A percentile compares a stretch with the other conserved stretches of the same genome.
These are phyloP conservation scores for Coelinius sp. DNA, from an alignment of 2,888 invertebrate species.

Conservation along the genomic window DNA sequence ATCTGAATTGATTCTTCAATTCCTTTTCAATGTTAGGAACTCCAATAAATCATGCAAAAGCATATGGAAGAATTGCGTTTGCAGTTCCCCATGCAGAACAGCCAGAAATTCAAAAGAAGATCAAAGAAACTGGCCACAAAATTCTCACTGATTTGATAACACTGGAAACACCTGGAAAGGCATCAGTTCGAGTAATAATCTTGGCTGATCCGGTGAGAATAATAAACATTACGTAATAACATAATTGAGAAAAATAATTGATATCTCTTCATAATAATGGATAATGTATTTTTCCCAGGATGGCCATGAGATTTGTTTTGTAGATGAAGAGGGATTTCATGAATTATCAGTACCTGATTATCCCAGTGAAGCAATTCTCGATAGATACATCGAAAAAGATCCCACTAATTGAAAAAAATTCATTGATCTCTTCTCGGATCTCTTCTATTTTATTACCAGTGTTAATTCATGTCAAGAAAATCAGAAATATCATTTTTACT, in stretches of 20 bases:
- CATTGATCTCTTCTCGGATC: not conserved
- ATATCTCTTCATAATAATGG: not conserved
- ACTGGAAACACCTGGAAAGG: slow-evolving; percentile 98
- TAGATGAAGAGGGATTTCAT: slow-evolving; percentile 95
- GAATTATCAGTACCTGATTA: slow-evolving; percentile 90
- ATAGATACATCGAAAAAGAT: slow-evolving; percentile 82
- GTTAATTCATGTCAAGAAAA: not conserved
- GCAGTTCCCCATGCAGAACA: slow-evolving; percentile 86
- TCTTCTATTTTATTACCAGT: not conserved
- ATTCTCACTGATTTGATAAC: slow-evolving; percentile 92
- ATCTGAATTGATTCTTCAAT: not conserved
- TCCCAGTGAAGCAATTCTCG: slow-evolving; percentile 83
- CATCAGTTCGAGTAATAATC: slow-evolving; percentile 95
- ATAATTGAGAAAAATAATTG: not conserved
- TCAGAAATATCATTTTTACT: too few species aligned
- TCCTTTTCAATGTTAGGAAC: slow-evolving; percentile 70
- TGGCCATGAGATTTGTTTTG: slow-evolving; percentile 98
- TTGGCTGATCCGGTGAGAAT: slow-evolving; percentile 89
- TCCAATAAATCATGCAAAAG: slow-evolving; percentile 86
- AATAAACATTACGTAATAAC: not conserved
- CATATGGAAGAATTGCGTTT: slow-evolving; percentile 97
- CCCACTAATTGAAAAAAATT: slow-evolving; percentile 58
- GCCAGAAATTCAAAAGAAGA: slow-evolving; percentile 80
- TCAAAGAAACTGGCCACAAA: slow-evolving; percentile 79
- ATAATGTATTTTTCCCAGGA: slow-evolving; percentile 73